Conservation (phyloP, 2,797 vertebrate genomes). For the Gallinago solitaria region DNA sequence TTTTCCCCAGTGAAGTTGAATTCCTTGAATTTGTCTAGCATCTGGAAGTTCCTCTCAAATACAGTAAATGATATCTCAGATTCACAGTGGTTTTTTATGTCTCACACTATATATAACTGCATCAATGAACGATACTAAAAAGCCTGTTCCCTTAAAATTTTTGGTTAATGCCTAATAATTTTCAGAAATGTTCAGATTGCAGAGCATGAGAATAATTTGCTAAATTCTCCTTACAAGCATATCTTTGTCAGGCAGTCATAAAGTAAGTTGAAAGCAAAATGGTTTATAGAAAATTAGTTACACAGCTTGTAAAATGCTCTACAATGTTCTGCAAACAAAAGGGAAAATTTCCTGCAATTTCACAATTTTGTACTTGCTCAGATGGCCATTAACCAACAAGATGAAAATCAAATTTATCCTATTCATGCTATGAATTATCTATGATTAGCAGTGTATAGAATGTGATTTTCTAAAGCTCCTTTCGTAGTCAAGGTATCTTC, state of each 20-base stretch:
- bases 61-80: background rate
- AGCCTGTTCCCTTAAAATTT: background rate
- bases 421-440: constrained; percentile 62
- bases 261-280: constrained; percentile 55
- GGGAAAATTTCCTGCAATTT: constrained; percentile 59
- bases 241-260: constrained; percentile 50
- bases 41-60: background rate
- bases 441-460: constrained; percentile 65
- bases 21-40: background rate
- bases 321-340: constrained; percentile 54
- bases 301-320: constrained; percentile 43
- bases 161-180: constrained; percentile 27
- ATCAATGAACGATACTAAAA: background rate
- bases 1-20: background rate
- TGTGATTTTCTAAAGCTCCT: constrained; percentile 66
- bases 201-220: constrained; percentile 15
- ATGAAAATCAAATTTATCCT: constrained; percentile 62
- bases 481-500: constrained; percentile 60
- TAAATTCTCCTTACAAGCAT: constrained; percentile 37
- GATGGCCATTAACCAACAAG: constrained; percentile 59
- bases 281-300: constrained; percentile 59
- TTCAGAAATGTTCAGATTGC: constrained; percentile 7
- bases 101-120: background rate
- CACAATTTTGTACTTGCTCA: constrained; percentile 47
- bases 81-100: background rate